Conservation (phyloP, 53 echinoderm and acorn worm genomes). For the Zoroaster sp. region DNA sequence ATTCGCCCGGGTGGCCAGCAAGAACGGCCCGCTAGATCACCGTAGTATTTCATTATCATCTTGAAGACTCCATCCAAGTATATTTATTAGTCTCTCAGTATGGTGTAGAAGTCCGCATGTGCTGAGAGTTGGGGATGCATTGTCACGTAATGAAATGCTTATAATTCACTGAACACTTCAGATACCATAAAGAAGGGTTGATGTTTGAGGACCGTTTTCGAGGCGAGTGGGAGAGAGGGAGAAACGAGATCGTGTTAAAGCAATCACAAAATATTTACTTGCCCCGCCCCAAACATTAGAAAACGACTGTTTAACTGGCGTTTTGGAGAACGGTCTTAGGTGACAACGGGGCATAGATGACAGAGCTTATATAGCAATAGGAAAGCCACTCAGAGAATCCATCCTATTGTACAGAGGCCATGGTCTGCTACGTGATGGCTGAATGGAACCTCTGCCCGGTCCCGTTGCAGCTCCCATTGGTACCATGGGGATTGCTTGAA, state of each 20-base stretch:
- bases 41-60: constrained; percentile 13
- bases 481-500: constrained; percentile 28
- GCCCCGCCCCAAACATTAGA: constrained; percentile 45
- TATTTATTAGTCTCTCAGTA: neutral
- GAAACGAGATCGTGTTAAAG: constrained; percentile 41
- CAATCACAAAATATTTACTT: constrained; percentile 53
- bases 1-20: neutral
- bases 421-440: constrained; percentile 2
- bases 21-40: neutral
- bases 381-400: neutral
- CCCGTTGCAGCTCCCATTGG: neutral
- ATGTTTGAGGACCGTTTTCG: neutral
- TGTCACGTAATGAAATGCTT: constrained; percentile 9
- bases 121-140: neutral
- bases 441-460: neutral
- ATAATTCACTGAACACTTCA: constrained; percentile 13
- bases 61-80: neutral
- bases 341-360: neutral
- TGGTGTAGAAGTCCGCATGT: neutral
- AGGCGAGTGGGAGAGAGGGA: neutral
- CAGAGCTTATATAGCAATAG: neutral
- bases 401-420: neutral
- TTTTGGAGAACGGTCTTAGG: neutral
- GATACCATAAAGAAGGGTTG: neutral
- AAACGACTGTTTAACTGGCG: constrained; percentile 52